Percentiles rank a stretch among this genome's conserved stretches.
phyloP scores from a whole-genome alignment of 2,797 vertebrate species.

The Pseudomugil tenellus region DNA sequence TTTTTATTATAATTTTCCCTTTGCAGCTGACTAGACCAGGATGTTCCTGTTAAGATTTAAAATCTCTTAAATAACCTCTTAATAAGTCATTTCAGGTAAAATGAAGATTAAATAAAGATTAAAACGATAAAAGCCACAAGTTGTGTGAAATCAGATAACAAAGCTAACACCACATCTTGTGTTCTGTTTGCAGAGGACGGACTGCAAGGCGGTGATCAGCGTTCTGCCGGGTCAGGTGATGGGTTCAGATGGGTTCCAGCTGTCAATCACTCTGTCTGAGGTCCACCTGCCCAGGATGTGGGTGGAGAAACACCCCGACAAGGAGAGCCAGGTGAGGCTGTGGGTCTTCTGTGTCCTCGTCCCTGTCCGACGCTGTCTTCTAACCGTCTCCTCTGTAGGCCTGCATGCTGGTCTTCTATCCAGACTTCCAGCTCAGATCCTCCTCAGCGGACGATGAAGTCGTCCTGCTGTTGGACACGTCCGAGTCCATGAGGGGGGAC shows the following conservation, averaged over 20 bases:
- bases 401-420: constrained; percentile 91
- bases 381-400: constrained; percentile 71
- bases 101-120: too few species aligned
- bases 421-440: constrained; percentile 71
- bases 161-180: too few species aligned
- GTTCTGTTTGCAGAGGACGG: constrained; percentile 78
- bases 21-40: too few species aligned
- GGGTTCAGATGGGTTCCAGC: constrained; percentile 80
- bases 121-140: too few species aligned
- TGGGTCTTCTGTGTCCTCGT: background rate
- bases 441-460: constrained; percentile 64
- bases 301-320: constrained; percentile 89
- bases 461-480: constrained; percentile 86
- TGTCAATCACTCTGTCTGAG: constrained; percentile 79
- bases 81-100: too few species aligned
- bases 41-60: too few species aligned
- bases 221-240: constrained; percentile 80
- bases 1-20: too few species aligned
- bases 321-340: constrained; percentile 85
- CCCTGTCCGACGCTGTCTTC: background rate
- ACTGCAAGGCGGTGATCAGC: constrained; percentile 86
- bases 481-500: constrained; percentile 86
- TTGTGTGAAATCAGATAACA: too few species aligned
- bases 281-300: constrained; percentile 88
- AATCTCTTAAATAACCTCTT: too few species aligned